Conservation (phyloP, 1,140 invertebrate genomes). For the Babylonia areolata region DNA sequence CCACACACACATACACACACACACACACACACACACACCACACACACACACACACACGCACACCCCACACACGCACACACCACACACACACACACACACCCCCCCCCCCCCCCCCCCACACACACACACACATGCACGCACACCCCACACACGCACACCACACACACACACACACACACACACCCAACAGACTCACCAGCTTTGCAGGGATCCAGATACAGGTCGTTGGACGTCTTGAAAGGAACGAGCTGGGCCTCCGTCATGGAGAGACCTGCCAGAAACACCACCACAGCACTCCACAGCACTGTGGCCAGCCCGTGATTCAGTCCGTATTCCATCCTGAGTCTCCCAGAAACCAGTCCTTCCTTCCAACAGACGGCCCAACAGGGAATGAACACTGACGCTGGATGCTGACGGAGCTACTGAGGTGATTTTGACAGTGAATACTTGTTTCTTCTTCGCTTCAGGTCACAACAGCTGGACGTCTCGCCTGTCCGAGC, state of each 20-base stretch:
- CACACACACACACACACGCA: not conserved
- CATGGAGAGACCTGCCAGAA: not conserved
- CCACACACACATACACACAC: not conserved
- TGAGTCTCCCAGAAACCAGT: no score
- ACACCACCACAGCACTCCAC: not conserved
- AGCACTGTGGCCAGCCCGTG: no score
- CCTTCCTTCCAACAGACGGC: no score
- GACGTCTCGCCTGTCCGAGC: no score
- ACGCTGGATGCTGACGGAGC: no score
- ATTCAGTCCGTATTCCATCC: no score
- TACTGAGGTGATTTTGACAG: no score
- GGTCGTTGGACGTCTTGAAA: constrained; percentile 80
- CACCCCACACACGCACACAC: not conserved
- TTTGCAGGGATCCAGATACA: constrained; percentile 87
- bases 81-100: constrained; percentile 11
- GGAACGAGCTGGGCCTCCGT: constrained; percentile 36
- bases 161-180: not conserved
- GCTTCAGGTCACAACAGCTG: no score
- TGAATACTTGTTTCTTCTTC: no score
- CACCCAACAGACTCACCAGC: constrained; percentile 61
- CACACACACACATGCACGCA: not conserved
- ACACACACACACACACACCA: not conserved
- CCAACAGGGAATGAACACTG: no score
- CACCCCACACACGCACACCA: not conserved
- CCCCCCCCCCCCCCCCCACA: no score